phyloP scores from a whole-genome alignment of 1,140 invertebrate genomes.

The Oryzaephilus surinamensis region DNA sequence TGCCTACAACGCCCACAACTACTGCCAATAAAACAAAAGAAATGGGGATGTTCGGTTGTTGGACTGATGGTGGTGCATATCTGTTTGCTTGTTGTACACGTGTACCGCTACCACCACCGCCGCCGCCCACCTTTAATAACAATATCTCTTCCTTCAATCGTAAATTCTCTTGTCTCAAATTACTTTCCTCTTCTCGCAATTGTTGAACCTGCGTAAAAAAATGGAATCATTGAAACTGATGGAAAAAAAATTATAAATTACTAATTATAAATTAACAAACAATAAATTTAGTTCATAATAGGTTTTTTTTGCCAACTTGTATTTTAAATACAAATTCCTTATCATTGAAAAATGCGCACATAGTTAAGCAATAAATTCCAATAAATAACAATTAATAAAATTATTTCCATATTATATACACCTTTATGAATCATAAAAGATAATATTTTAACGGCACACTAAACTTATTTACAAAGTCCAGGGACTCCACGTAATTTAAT shows the following conservation, averaged over 20 bases:
- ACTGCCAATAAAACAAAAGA: conserved; percentile 18
- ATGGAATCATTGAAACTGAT: not conserved
- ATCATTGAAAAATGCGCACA: too few species aligned
- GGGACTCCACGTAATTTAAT: too few species aligned
- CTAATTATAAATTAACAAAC: not conserved
- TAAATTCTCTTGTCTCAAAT: conserved; percentile 69
- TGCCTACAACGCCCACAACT: conserved; percentile 24
- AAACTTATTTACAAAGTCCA: too few species aligned
- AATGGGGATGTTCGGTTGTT: conserved; percentile 18
- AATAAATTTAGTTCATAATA: not conserved
- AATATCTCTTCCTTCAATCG: conserved; percentile 58
- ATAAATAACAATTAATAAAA: too few species aligned
- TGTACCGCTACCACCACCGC: too few species aligned
- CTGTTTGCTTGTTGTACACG: conserved; percentile 16
- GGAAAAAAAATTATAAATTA: not conserved
- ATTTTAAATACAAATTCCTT: too few species aligned
- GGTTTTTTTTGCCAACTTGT: too few species aligned
- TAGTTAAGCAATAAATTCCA: too few species aligned
- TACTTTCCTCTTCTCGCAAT: conserved; percentile 63
- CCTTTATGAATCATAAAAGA: too few species aligned
- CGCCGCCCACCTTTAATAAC: conserved; percentile 37
- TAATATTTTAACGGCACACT: too few species aligned
- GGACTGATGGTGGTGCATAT: conserved; percentile 23
- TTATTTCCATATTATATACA: too few species aligned
- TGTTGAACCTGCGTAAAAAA: conserved; percentile 30